Evolutionary conservation across 2,113 vertebrate genomes (phyloP).

Genomic region (Trogon surrucura): DNA sequence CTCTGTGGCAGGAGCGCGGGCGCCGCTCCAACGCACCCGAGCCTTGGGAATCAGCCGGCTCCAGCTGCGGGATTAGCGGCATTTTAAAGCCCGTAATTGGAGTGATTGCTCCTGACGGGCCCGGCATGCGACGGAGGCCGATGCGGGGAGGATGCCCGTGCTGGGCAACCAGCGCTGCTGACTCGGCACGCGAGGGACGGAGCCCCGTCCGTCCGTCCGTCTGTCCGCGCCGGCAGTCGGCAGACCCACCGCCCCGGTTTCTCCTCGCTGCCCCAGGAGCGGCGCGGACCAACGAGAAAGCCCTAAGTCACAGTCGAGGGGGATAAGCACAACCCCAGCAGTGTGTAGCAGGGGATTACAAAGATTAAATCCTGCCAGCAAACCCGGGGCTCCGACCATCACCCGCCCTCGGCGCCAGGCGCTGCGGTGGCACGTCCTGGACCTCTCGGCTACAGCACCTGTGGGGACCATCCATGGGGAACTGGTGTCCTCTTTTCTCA

Average conservation of each 20-base stretch:
- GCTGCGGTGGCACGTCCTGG: rapidly evolving
- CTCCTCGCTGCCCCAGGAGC: background rate
- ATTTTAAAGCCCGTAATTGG: slow-evolving; percentile 20
- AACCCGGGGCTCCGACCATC: background rate
- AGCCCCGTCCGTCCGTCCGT: rapidly evolving
- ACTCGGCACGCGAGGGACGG: rapidly evolving
- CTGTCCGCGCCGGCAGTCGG: rapidly evolving
- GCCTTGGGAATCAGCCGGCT: background rate
- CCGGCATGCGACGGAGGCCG: background rate
- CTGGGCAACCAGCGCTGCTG: background rate
- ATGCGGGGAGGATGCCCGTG: background rate
- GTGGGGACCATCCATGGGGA: rapidly evolving
- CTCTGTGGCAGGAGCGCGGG: rapidly evolving
- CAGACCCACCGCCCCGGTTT: background rate
- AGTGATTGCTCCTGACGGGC: background rate
- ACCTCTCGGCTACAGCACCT: background rate
- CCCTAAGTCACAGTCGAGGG: background rate
- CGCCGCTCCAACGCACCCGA: rapidly evolving
- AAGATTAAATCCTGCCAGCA: background rate
- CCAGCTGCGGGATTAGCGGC: background rate
- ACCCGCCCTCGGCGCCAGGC: rapidly evolving
- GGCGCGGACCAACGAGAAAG: background rate
- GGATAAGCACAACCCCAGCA: background rate
- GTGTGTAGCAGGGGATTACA: background rate
- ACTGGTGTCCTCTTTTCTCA: background rate